Conservation (phyloP, 2,888 invertebrate genomes). For the Brenthis hecate region DNA sequence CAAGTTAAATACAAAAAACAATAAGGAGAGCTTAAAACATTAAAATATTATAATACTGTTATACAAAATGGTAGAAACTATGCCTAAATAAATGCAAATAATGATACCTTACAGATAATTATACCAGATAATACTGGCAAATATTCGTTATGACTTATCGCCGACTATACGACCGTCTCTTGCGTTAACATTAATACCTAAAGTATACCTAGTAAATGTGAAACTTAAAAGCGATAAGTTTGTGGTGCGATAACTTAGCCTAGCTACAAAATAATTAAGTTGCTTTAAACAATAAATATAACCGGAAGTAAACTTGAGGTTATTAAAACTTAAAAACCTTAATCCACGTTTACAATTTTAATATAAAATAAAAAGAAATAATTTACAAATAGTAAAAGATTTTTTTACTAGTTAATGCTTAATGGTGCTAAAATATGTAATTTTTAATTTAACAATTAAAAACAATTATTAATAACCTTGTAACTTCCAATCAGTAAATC, state of each 20-base stretch:
- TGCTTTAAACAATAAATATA: slow-evolving; percentile 6
- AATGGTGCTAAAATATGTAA: no score
- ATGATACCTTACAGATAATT: slow-evolving; percentile 42
- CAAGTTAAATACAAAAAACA: neutral
- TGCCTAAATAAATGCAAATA: slow-evolving; percentile 47
- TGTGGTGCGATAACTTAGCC: slow-evolving; percentile 17
- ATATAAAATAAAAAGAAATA: no score
- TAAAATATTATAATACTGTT: slow-evolving; percentile 31
- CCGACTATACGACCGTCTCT: slow-evolving; percentile 24
- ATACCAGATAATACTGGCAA: slow-evolving; percentile 39
- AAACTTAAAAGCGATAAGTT: slow-evolving; percentile 21
- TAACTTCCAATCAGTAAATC: no score
- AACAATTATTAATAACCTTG: no score
- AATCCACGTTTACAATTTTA: neutral
- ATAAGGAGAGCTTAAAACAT: neutral
- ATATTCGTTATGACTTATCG: slow-evolving; percentile 29
- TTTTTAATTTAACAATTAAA: no score
- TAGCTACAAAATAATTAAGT: slow-evolving; percentile 14
- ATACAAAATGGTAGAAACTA: slow-evolving; percentile 11
- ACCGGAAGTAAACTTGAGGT: neutral
- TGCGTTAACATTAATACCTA: slow-evolving; percentile 38
- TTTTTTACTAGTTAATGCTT: no score
- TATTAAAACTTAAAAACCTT: slow-evolving; percentile 1
- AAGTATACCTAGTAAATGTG: slow-evolving; percentile 35
- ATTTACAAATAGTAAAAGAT: no score